Percentiles rank a stretch among this genome's conserved stretches.
These are phyloP conservation scores for Hemiprocne comata DNA, from an alignment of 2,113 vertebrate genomes.

Conservation along the genomic window DNA sequence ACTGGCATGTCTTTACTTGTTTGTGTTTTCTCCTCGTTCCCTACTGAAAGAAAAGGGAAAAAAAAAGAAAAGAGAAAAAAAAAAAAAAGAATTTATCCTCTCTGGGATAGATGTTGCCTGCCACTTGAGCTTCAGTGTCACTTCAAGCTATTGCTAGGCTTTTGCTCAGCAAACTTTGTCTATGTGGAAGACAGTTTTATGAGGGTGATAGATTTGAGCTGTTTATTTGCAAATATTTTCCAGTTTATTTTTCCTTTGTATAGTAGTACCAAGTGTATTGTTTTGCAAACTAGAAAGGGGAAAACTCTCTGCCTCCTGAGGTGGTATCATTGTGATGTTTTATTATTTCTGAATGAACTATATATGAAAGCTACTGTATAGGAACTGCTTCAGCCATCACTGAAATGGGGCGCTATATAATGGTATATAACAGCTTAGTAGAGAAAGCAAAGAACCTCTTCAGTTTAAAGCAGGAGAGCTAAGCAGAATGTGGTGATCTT, in stretches of 20 bases:
- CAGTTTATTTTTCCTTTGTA: not conserved
- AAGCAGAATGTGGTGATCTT: not conserved
- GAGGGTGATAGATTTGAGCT: not conserved
- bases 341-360: not conserved
- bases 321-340: not conserved
- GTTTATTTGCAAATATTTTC: slow-evolving; percentile 13
- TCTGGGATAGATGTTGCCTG: not conserved
- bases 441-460: not conserved
- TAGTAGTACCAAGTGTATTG: not conserved
- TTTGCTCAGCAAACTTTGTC: not conserved
- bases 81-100: not conserved
- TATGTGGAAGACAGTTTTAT: not conserved
- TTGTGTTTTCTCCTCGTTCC: not conserved
- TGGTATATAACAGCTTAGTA: not conserved
- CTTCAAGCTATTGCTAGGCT: not conserved
- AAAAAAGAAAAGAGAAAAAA: too few relatives aligned
- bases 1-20: not conserved
- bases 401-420: not conserved
- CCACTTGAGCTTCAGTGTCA: not conserved
- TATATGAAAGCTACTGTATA: not conserved
- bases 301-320: not conserved
- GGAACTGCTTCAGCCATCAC: not conserved
- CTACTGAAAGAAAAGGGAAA: not conserved
- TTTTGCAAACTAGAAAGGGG: not conserved
- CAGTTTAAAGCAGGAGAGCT: not conserved